Evolutionary conservation across 1,140 invertebrate genomes (phyloP).

Genomic region (Halictus rubicundus): DNA sequence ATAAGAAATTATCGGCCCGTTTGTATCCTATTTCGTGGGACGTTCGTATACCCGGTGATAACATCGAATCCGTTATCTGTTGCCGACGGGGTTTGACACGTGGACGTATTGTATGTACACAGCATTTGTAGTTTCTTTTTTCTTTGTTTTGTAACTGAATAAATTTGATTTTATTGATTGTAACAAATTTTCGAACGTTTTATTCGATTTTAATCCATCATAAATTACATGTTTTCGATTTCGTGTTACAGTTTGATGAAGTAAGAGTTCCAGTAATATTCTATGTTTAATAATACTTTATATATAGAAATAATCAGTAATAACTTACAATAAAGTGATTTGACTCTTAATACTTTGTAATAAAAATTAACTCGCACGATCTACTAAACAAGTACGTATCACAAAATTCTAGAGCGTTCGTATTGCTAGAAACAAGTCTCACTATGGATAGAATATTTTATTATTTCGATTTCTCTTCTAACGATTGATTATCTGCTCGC

Average conservation of each 20-base stretch:
- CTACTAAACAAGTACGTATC: conserved; percentile 27
- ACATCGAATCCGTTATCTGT: conserved; percentile 11
- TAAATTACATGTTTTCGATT: neutral
- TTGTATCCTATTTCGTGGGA: neutral
- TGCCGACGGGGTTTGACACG: neutral
- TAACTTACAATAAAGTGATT: conserved; percentile 12
- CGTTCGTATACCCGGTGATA: conserved; percentile 23
- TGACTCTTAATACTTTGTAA: neutral
- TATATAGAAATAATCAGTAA: neutral
- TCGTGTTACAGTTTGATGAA: neutral
- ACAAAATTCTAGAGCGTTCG: conserved; percentile 27
- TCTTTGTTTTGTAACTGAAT: neutral
- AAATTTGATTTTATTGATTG: neutral
- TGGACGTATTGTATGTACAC: neutral
- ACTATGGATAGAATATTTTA: conserved; percentile 13
- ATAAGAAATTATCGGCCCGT: neutral
- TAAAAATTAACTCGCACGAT: conserved; percentile 20
- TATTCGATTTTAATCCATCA: neutral
- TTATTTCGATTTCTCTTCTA: conserved; percentile 25
- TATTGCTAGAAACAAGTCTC: conserved; percentile 34
- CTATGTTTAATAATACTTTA: neutral
- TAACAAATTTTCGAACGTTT: neutral
- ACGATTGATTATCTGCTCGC: neutral
- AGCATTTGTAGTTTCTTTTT: neutral
- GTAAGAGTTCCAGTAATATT: neutral